Evolutionary conservation across 1,140 invertebrate genomes (phyloP), one percentile per base, ranked within the genome.

Genomic region (Aphelinus certus): DNA sequence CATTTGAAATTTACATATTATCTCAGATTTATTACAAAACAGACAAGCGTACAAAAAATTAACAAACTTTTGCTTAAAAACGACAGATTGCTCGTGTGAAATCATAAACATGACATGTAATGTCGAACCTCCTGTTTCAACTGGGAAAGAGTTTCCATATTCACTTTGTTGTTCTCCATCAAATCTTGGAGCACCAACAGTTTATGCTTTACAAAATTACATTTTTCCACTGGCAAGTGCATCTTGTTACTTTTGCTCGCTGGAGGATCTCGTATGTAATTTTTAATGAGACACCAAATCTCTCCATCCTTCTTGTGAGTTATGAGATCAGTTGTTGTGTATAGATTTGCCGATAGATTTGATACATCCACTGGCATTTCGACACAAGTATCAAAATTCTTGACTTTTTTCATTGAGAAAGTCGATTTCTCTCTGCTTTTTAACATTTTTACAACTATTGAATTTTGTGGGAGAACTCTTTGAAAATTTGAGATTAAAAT

Each of bases 271-370:
- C 76, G 79, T 26, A 83, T 26, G 72, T 81, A 86, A 79, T 87
- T 73, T 26, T 75, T 82, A 61, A 86, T 81, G 1, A 88, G 64
- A 46, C 82, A 87, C 85, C 84, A 87, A 48, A 83, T 76, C 42
- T 77, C 69, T 1, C 72, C 60, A 49, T 83, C 57, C 0, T 78
- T 73, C 45, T 76, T 80, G 2, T 83, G 70, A 26, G 82, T 78
- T 3, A 88, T 80, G 4, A 84, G 76, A 79, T 88, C 82, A 26
- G 83, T 75, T 6, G 45, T 55, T 3, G 84, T 60, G 26, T 72
- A 7, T 9, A 77, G 69, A n/a, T 65, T 53, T 9, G 57, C 26
- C 9, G 57, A n/a, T 4, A 78, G 58, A 45, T 66, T 74, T 48
- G 79, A 70, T 58, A 77, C 73, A 3, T 67, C 67, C 4, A 87